Evolutionary conservation across 2,113 vertebrate species (phyloP).

Genomic region (Eretmochelys imbricata): DNA sequence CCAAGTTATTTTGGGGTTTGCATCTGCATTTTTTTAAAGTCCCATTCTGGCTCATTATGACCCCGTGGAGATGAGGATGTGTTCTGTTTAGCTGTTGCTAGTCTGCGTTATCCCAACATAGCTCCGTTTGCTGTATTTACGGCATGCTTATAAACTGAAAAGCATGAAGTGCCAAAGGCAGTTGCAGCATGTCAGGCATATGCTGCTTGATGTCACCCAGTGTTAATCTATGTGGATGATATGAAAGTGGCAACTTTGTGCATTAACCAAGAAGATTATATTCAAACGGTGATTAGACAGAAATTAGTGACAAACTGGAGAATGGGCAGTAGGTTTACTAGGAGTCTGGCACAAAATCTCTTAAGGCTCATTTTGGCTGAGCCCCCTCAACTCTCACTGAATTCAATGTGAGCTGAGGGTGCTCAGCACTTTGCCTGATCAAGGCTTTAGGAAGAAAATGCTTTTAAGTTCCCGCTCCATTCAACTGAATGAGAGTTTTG

Average conservation of each 20-base stretch:
- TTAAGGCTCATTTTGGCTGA: background rate
- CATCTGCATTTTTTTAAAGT: background rate
- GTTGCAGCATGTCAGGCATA: slow-evolving; percentile 12
- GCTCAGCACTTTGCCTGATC: background rate
- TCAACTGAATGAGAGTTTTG: background rate
- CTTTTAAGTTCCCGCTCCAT: background rate
- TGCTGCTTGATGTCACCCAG: slow-evolving; percentile 42
- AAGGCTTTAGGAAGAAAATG: background rate
- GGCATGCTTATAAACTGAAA: rapidly evolving
- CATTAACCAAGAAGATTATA: background rate
- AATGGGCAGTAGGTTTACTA: background rate
- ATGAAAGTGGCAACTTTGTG: background rate
- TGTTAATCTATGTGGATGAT: slow-evolving; percentile 36
- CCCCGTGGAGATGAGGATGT: background rate
- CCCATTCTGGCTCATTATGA: background rate
- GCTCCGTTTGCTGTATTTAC: background rate
- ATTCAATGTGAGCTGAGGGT: rapidly evolving
- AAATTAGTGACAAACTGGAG: background rate
- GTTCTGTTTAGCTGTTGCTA: slow-evolving; percentile 1
- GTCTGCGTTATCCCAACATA: background rate
- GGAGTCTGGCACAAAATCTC: background rate
- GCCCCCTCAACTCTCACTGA: background rate
- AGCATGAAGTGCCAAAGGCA: slow-evolving; percentile 24
- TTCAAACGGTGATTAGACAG: background rate
- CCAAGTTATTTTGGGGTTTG: background rate